Evolutionary conservation across 2,888 invertebrate species (phyloP).

Genomic region (Aplocera efformata): DNA sequence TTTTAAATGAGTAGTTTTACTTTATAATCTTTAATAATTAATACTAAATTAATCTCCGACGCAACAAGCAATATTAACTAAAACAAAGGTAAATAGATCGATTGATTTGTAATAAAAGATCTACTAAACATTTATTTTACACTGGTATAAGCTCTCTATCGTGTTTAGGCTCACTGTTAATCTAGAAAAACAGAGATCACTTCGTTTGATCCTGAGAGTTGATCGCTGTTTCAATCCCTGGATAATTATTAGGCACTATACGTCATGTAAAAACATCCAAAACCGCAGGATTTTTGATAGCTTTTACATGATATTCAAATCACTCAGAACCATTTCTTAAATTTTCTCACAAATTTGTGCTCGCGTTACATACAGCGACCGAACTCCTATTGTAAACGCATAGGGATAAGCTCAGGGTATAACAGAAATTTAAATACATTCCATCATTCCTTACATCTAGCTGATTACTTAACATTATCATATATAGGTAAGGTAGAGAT

Average conservation of each 20-base stretch:
- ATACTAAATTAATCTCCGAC: slow-evolving; percentile 58
- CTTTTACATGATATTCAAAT: slow-evolving; percentile 11
- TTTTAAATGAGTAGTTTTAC: slow-evolving; percentile 28
- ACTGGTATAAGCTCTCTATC: slow-evolving; percentile 75
- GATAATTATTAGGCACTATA: slow-evolving; percentile 1
- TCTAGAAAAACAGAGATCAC: slow-evolving; percentile 65
- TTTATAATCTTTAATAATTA: slow-evolving; percentile 41
- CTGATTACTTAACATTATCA: slow-evolving; percentile 38
- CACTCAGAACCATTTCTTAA: not conserved
- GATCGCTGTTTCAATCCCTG: slow-evolving; percentile 13
- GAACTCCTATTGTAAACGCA: slow-evolving; percentile 25
- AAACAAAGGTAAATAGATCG: slow-evolving; percentile 76
- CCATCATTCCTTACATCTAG: slow-evolving; percentile 36
- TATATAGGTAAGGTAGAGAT: slow-evolving; percentile 21
- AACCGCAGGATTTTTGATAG: slow-evolving; percentile 22
- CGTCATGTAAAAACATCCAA: slow-evolving; percentile 11
- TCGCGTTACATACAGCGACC: slow-evolving; percentile 10
- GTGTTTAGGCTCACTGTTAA: slow-evolving; percentile 68
- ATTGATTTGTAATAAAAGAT: slow-evolving; percentile 63
- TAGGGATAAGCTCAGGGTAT: slow-evolving; percentile 45
- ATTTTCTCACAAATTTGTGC: slow-evolving; percentile 9
- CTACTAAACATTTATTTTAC: slow-evolving; percentile 75
- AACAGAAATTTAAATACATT: slow-evolving; percentile 39
- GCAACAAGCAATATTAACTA: slow-evolving; percentile 74
- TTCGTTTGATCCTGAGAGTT: slow-evolving; percentile 28